Percentiles rank a stretch among this genome's conserved stretches.
Conservation (phyloP, 1,140 invertebrate species). For the Drosophila obscura region DNA sequence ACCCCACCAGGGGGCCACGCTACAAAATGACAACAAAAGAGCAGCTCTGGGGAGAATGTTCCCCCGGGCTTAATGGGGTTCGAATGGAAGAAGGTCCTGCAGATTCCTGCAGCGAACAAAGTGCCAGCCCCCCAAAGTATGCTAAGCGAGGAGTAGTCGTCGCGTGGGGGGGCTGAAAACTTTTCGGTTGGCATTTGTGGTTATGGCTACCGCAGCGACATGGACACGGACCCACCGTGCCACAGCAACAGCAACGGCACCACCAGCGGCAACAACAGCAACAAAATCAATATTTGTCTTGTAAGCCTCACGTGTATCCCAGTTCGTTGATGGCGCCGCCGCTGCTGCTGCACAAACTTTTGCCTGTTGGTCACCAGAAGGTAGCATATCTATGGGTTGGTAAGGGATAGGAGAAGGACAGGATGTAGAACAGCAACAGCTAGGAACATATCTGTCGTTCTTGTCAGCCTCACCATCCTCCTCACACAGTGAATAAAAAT, state of each 20-base stretch:
- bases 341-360: slow-evolving; percentile 51
- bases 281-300: slow-evolving; percentile 80
- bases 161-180: slow-evolving; percentile 39
- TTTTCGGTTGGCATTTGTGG: slow-evolving; percentile 57
- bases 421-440: slow-evolving; percentile 44
- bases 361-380: slow-evolving; percentile 28
- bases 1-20: slow-evolving; percentile 5
- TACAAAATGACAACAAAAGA: slow-evolving; percentile 36
- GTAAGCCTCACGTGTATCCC: slow-evolving; percentile 74
- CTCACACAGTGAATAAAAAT: slow-evolving; percentile 3
- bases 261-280: slow-evolving; percentile 46
- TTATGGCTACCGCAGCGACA: slow-evolving; percentile 51
- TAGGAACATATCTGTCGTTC: slow-evolving; percentile 37
- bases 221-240: neutral
- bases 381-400: slow-evolving; percentile 15
- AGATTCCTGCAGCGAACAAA: slow-evolving; percentile 33
- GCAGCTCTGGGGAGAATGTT: slow-evolving; percentile 4
- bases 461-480: slow-evolving; percentile 4
- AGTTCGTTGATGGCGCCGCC: slow-evolving; percentile 13
- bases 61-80: too few relatives aligned
- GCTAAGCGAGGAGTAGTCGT: slow-evolving; percentile 52
- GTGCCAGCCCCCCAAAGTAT: slow-evolving; percentile 44
- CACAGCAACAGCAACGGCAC: slow-evolving; percentile 27
- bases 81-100: slow-evolving; percentile 22
- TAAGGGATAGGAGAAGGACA: slow-evolving; percentile 1